These are phyloP conservation scores for Typhlichthys subterraneus DNA, from an alignment of 2,797 vertebrate genomes.

Conservation along the genomic window DNA sequence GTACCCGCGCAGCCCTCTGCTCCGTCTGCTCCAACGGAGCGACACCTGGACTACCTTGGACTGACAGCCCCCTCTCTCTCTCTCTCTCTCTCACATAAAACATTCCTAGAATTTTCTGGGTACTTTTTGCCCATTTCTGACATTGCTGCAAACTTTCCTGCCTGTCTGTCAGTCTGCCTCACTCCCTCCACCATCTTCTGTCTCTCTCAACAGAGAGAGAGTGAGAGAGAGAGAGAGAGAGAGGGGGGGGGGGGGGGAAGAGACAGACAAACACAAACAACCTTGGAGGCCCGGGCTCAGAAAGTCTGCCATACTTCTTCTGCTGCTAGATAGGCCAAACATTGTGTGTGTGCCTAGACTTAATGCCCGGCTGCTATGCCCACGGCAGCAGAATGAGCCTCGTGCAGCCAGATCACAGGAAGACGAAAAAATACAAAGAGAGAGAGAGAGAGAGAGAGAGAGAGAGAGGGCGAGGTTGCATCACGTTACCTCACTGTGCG, in stretches of 20 bases:
- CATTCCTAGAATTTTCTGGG: constrained; percentile 2
- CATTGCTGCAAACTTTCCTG: constrained; percentile 26
- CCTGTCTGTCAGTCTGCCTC: constrained; percentile 14
- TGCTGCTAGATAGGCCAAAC: constrained; percentile 30
- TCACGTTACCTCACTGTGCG: constrained; percentile 35
- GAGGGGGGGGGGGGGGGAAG: constrained; percentile 1
- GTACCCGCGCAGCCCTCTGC: constrained; percentile 63
- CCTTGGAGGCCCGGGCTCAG: constrained; percentile 56
- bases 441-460: constrained; percentile 17
- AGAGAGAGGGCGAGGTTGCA: constrained; percentile 15
- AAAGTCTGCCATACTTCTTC: constrained; percentile 57
- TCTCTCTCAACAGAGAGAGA: neutral
- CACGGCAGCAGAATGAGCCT: constrained; percentile 27
- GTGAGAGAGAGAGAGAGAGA: constrained; percentile 29
- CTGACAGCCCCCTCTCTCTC: constrained; percentile 54
- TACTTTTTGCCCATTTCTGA: constrained; percentile 36
- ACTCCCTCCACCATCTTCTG: constrained; percentile 7
- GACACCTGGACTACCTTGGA: constrained; percentile 64
- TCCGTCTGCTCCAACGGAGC: constrained; percentile 76
- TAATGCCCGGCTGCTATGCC: constrained; percentile 27
- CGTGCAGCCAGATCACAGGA: constrained; percentile 26
- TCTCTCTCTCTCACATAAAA: neutral
- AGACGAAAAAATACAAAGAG: constrained; percentile 17
- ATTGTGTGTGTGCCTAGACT: constrained; percentile 34
- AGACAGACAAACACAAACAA: constrained; percentile 32